Evolutionary conservation across 1,140 invertebrate species (phyloP).

Genomic region (Zaprionus inermis): DNA sequence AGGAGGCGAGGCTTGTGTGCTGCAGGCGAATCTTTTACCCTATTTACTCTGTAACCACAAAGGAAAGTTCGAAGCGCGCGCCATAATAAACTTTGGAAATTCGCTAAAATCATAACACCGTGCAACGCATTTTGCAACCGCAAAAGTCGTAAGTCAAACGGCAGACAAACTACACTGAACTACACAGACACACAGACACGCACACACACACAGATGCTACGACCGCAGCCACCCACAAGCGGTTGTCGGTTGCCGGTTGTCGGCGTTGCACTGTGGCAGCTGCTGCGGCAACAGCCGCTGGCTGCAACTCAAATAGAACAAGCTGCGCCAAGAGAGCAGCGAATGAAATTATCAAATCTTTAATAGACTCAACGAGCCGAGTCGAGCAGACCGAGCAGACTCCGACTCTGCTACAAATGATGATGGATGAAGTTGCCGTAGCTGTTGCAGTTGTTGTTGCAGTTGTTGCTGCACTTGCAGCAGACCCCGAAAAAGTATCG

Average conservation of each 20-base stretch:
- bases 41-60: constrained; percentile 69
- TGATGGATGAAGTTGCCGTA: constrained; percentile 56
- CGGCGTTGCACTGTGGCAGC: constrained; percentile 33
- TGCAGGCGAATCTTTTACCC: constrained; percentile 31
- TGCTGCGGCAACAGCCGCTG: constrained; percentile 42
- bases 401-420: constrained; percentile 36
- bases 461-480: background rate
- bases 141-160: constrained; percentile 80
- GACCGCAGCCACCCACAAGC: constrained; percentile 15
- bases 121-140: constrained; percentile 63
- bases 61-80: constrained; percentile 44
- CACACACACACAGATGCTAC: background rate
- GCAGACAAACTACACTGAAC: constrained; percentile 32
- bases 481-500: constrained; percentile 18
- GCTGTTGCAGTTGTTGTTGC: background rate
- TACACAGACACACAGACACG: background rate
- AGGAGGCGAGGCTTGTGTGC: background rate
- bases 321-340: constrained; percentile 41
- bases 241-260: no score
- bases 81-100: constrained; percentile 65
- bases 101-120: constrained; percentile 74
- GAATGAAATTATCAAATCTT: constrained; percentile 80
- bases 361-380: constrained; percentile 65
- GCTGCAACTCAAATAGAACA: constrained; percentile 71
- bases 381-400: background rate